A percentile compares a stretch with the other conserved stretches of the same genome.
Evolutionary conservation across 2,797 vertebrate species (phyloP).

Genomic region (Synanceia verrucosa): DNA sequence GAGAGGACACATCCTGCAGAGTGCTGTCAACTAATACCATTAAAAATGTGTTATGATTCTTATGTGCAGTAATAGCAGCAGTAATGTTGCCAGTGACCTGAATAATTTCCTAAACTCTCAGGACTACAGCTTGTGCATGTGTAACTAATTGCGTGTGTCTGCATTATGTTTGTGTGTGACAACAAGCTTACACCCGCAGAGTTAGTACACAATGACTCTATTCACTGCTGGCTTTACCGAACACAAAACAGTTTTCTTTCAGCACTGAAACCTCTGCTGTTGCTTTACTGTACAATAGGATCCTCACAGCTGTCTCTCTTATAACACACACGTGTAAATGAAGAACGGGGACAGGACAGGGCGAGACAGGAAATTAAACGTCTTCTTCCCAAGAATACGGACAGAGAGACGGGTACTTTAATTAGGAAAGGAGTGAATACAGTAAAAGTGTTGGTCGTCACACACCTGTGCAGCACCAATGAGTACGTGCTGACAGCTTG

Average conservation of each 20-base stretch:
- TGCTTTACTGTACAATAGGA: slow-evolving; percentile 7
- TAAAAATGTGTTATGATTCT: slow-evolving; percentile 45
- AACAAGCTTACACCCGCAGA: slow-evolving; percentile 24
- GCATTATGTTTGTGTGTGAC: slow-evolving; percentile 23
- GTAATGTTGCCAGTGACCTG: slow-evolving; percentile 32
- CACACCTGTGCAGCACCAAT: slow-evolving; percentile 25
- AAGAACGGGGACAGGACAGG: background rate
- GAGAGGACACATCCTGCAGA: slow-evolving; percentile 24
- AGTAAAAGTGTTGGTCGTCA: slow-evolving; percentile 7
- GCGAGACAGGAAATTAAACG: slow-evolving; percentile 32
- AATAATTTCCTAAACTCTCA: slow-evolving; percentile 39
- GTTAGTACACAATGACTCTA: slow-evolving; percentile 44
- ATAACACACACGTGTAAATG: slow-evolving; percentile 1
- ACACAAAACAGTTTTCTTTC: slow-evolving; percentile 39
- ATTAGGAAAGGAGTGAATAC: background rate
- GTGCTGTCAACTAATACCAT: slow-evolving; percentile 38
- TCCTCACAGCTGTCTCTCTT: slow-evolving; percentile 7
- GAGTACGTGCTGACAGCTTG: slow-evolving; percentile 31
- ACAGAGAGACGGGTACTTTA: background rate
- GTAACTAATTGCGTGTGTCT: slow-evolving; percentile 16
- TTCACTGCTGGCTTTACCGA: slow-evolving; percentile 42
- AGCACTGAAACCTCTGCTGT: slow-evolving; percentile 25
- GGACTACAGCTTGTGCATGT: slow-evolving; percentile 42
- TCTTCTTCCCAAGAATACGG: background rate
- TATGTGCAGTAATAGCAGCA: slow-evolving; percentile 25